Conservation (phyloP, 1,140 invertebrate species). For the Drosophila funebris region DNA sequence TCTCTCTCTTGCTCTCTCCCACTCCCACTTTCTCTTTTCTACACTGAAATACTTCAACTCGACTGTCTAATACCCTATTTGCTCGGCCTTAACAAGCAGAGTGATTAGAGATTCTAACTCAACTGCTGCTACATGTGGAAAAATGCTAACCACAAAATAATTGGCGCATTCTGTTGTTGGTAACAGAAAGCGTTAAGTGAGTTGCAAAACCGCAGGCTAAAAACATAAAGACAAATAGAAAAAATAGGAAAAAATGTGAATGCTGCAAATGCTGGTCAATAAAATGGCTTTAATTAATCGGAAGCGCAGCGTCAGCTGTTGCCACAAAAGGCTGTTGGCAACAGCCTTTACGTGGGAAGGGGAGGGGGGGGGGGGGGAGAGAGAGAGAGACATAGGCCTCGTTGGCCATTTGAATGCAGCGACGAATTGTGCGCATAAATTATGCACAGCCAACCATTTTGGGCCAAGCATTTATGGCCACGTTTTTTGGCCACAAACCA, state of each 20-base stretch:
- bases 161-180: not conserved
- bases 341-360: too few species aligned
- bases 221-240: not conserved
- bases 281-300: constrained; percentile 57
- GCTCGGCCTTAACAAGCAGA: too few species aligned
- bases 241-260: not conserved
- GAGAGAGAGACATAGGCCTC: not conserved
- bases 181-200: too few species aligned
- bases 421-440: constrained; percentile 79
- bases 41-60: too few species aligned
- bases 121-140: too few species aligned
- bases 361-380: too few species aligned
- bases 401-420: constrained; percentile 60
- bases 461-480: constrained; percentile 62
- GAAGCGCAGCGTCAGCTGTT: constrained; percentile 63
- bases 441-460: constrained; percentile 71
- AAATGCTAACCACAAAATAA: constrained; percentile 4
- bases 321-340: constrained; percentile 25
- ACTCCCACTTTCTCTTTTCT: too few species aligned
- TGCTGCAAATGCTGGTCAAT: constrained; percentile 16
- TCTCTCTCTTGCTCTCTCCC: too few species aligned
- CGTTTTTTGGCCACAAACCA: constrained; percentile 37
- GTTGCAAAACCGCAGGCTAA: not conserved
- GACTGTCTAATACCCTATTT: too few species aligned
- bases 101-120: too few species aligned